Evolutionary conservation across 1,140 invertebrate species (phyloP), one percentile per base, ranked within the genome.

Genomic region (Galleria mellonella): DNA sequence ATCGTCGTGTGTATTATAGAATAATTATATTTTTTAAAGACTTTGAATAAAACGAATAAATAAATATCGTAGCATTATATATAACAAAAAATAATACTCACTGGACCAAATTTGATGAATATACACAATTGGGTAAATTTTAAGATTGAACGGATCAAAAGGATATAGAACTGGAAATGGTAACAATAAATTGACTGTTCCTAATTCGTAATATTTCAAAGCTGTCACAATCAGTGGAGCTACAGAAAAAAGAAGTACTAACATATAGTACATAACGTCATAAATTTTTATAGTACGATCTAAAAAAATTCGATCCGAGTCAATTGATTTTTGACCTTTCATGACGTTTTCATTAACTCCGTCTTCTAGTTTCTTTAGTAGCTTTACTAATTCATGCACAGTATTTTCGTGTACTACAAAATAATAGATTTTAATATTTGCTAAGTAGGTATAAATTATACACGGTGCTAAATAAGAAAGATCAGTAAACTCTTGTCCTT

Each of bases 81-180:
- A 3, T 6, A 3, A 23, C 6, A 23, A 23, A 7, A 30, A 8
- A 38, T 39, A n/a, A 48, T 35, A 58, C 51, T 55, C 23, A 65
- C 64, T 43, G 23, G 53, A 48, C 37, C 43, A 61, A 35, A 55
- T 29, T 38, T 70, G 66, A 23, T 54, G 50, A 1, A 59, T 7
- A 42, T 70, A 66, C 6, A 61, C 32, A n/a, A 55, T 36, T 2
- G 55, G 60, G 45, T 48, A 66, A 37, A 43, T 35, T 15, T 15
- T 51, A 2, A 51, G 12, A 17, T 56, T 38, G 12, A 43, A 58
- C 4, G 52, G 31, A 46, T 70, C 43, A 10, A 70, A 70, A 9
- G 63, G 63, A 49, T 70, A 70, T 8, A 47, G 9, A 29, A 56
- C 31, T 0, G 55, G 11, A 10, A 58, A 51, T 0, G 62, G 62